Conservation (phyloP, 53 echinoderm and acorn worm species). For the Crossaster papposus region DNA sequence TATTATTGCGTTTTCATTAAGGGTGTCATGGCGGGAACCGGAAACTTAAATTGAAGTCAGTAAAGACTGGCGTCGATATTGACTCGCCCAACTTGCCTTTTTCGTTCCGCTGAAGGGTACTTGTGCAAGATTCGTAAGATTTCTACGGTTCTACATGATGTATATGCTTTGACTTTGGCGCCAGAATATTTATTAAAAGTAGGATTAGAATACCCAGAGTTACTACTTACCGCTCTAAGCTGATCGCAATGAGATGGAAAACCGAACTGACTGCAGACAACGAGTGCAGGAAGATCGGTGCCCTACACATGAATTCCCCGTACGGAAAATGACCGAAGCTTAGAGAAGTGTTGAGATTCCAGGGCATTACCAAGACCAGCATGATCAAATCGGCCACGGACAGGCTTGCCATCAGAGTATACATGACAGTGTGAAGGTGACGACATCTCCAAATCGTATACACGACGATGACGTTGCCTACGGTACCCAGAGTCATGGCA, state of each 20-base stretch:
- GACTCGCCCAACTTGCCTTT: too few species aligned
- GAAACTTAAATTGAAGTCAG: too few species aligned
- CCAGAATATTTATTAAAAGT: too few species aligned
- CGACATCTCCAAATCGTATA: constrained; percentile 69
- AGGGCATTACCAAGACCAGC: constrained; percentile 34
- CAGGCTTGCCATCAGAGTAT: constrained; percentile 35
- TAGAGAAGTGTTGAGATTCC: background rate
- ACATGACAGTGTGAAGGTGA: constrained; percentile 64
- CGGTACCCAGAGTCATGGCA: constrained; percentile 51
- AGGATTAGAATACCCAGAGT: background rate
- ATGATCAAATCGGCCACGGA: constrained; percentile 51
- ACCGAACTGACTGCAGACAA: constrained; percentile 38
- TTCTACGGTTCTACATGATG: too few species aligned
- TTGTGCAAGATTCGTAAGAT: too few species aligned
- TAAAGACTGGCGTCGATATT: too few species aligned
- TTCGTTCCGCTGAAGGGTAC: too few species aligned
- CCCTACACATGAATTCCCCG: constrained; percentile 37
- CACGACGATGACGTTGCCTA: constrained; percentile 69
- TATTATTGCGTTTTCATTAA: too few species aligned
- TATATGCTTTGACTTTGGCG: too few species aligned
- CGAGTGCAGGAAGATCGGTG: constrained; percentile 25
- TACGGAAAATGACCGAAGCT: background rate
- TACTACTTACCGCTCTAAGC: constrained; percentile 56
- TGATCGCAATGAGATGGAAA: constrained; percentile 58
- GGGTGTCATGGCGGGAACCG: too few species aligned